A percentile compares a stretch with the other conserved stretches of the same genome.
Evolutionary conservation across 1,140 invertebrate genomes (phyloP).

Genomic region (Andricus grossulariae): DNA sequence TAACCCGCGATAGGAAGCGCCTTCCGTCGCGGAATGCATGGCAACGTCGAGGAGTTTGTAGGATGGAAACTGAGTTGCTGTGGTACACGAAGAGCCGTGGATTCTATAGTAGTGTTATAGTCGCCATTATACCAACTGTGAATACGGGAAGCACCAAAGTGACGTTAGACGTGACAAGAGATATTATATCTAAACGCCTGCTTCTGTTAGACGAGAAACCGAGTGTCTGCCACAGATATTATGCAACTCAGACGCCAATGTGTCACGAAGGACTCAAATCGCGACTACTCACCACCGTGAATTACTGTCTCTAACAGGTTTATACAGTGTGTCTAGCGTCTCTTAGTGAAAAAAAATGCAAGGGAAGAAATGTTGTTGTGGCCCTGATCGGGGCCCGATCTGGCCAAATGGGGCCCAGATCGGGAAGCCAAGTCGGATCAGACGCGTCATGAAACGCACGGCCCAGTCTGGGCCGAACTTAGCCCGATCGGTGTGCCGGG

Average conservation of each 20-base stretch:
- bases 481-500: too few relatives aligned
- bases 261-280: slow-evolving; percentile 5
- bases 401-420: too few relatives aligned
- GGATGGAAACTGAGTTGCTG: slow-evolving; percentile 15
- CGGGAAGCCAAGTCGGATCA: too few relatives aligned
- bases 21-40: slow-evolving; percentile 1
- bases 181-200: slow-evolving; percentile 62
- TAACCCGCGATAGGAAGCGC: background rate
- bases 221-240: slow-evolving; percentile 62
- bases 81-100: background rate
- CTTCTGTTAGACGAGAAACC: slow-evolving; percentile 51
- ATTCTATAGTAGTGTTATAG: background rate
- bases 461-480: too few relatives aligned
- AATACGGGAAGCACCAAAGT: slow-evolving; percentile 47
- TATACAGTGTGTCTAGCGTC: too few relatives aligned
- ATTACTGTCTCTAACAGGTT: slow-evolving; percentile 15
- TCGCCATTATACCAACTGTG: slow-evolving; percentile 17
- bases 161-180: slow-evolving; percentile 65
- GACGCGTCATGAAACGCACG: too few relatives aligned
- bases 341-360: too few relatives aligned
- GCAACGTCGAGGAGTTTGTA: background rate
- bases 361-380: too few relatives aligned
- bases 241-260: slow-evolving; percentile 42
- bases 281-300: background rate
- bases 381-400: too few relatives aligned